phyloP scores from a whole-genome alignment of 2,113 vertebrate species.

The Pituophis catenifer region DNA sequence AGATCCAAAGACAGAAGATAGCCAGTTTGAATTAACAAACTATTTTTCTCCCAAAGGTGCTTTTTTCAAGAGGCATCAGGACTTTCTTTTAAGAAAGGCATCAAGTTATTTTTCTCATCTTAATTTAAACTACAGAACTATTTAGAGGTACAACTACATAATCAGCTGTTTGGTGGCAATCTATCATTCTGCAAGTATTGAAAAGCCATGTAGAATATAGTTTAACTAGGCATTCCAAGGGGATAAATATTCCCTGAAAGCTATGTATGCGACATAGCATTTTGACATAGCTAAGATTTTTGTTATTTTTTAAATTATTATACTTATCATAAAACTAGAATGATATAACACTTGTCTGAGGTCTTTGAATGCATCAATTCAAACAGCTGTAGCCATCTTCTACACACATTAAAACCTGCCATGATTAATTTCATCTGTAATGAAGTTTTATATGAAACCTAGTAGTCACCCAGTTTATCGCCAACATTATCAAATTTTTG shows the following conservation, averaged over 20 bases:
- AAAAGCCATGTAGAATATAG: constrained; percentile 39
- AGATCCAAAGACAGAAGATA: background rate
- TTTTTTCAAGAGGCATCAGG: too few relatives aligned
- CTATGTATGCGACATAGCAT: constrained; percentile 50
- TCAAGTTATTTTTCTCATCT: background rate
- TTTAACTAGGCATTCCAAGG: constrained; percentile 48
- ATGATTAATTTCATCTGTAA: constrained; percentile 79
- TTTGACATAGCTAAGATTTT: constrained; percentile 60
- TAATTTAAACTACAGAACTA: background rate
- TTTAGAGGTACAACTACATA: constrained; percentile 12
- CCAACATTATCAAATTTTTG: constrained; percentile 57
- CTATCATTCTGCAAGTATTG: constrained; percentile 6
- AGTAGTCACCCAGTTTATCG: constrained; percentile 58
- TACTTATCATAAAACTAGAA: constrained; percentile 71
- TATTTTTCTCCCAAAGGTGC: too few relatives aligned
- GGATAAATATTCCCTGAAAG: constrained; percentile 47
- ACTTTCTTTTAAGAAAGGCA: too few relatives aligned
- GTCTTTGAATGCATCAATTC: constrained; percentile 61
- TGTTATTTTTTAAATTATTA: constrained; percentile 72
- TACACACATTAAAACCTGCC: constrained; percentile 73
- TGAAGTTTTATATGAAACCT: constrained; percentile 68
- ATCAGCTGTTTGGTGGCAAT: background rate
- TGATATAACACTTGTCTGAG: constrained; percentile 65
- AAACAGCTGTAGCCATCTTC: constrained; percentile 55
- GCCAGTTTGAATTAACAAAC: background rate